These are phyloP conservation scores for Clavelina lepadiformis DNA, from an alignment of 23 tunicate species.

Conservation along the genomic window DNA sequence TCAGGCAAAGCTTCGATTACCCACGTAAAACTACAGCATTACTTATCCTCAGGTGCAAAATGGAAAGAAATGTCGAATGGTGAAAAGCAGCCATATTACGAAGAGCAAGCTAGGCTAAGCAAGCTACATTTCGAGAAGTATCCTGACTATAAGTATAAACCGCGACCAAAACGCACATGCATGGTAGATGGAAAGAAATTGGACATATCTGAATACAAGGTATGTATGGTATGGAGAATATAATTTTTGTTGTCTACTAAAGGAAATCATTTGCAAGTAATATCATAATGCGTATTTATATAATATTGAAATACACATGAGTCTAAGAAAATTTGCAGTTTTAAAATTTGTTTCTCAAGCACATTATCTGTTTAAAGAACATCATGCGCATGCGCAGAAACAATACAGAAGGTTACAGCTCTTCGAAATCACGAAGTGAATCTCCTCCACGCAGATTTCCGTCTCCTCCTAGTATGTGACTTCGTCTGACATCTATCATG, in stretches of 20 bases:
- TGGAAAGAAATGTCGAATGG: constrained; percentile 90
- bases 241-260: too few species aligned
- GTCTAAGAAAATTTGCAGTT: too few species aligned
- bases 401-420: background rate
- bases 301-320: too few species aligned
- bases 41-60: constrained; percentile 54
- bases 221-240: too few species aligned
- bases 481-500: background rate
- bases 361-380: constrained; percentile 6
- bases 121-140: constrained; percentile 83
- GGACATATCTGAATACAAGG: constrained; percentile 94
- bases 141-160: constrained; percentile 98
- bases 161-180: constrained; percentile 94
- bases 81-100: constrained; percentile 96
- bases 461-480: constrained; percentile 16
- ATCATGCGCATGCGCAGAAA: constrained; percentile 23
- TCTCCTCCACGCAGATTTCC: constrained; percentile 15
- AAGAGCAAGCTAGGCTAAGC: constrained; percentile 88
- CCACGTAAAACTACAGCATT: background rate
- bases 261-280: too few species aligned
- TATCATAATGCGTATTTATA: too few species aligned
- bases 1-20: background rate
- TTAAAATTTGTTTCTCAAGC: background rate
- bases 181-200: constrained; percentile 85
- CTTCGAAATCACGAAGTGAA: background rate